Evolutionary conservation across 2,888 invertebrate genomes (phyloP).

Genomic region (Hydroisotoma schaefferi): DNA sequence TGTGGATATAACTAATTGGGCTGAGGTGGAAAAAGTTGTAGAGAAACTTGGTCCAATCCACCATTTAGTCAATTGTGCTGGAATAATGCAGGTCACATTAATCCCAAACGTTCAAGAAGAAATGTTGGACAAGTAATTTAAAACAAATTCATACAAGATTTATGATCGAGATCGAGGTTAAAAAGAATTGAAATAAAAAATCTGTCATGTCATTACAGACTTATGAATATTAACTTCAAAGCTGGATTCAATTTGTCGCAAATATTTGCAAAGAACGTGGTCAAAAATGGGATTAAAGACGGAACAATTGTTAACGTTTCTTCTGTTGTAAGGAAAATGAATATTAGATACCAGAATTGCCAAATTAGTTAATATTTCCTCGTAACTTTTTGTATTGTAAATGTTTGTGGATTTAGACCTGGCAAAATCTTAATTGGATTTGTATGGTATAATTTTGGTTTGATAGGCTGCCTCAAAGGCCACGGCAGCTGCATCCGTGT

Average conservation of each 20-base stretch:
- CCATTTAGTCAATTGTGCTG: conserved; percentile 57
- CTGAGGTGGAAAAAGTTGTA: conserved; percentile 51
- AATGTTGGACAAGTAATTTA: neutral
- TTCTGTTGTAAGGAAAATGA: neutral
- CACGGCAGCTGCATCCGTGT: neutral
- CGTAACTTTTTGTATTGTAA: too few species aligned
- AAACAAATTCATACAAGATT: neutral
- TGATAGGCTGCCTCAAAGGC: neutral
- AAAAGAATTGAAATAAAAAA: too few species aligned
- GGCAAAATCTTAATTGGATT: neutral
- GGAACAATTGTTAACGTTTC: neutral
- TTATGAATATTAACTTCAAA: neutral
- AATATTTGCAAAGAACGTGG: neutral
- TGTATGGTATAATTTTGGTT: neutral
- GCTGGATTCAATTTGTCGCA: neutral
- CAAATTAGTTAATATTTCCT: too few species aligned
- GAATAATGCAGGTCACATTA: conserved; percentile 40
- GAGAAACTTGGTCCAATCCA: conserved; percentile 52
- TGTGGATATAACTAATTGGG: conserved; percentile 54
- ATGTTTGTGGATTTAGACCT: too few species aligned
- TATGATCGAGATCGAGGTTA: too few species aligned
- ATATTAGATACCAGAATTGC: too few species aligned
- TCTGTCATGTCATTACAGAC: neutral
- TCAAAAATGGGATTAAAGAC: neutral
- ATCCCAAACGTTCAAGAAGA: neutral